phyloP scores from a whole-genome alignment of 2,888 invertebrate species.

The Cyclophora albipunctata region DNA sequence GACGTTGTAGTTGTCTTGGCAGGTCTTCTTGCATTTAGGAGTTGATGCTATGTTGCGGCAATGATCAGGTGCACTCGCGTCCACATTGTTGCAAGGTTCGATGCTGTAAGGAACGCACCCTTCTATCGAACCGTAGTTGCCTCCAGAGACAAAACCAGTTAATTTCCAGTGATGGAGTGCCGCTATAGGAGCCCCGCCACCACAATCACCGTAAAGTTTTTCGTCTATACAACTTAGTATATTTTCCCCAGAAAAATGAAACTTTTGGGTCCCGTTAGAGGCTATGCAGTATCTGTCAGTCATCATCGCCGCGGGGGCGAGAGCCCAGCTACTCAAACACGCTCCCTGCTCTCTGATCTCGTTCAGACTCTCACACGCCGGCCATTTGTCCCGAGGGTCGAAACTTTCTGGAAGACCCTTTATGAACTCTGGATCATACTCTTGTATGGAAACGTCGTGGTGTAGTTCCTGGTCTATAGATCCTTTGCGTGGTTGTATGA shows the following conservation, averaged over 20 bases:
- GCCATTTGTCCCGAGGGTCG: conserved; percentile 85
- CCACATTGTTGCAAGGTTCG: conserved; percentile 73
- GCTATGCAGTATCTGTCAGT: conserved; percentile 86
- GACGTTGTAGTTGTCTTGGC: conserved; percentile 29
- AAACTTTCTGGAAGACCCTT: conserved; percentile 79
- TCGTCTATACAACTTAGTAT: not conserved
- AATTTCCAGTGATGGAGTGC: conserved; percentile 1
- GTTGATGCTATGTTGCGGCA: not conserved
- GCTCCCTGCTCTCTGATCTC: conserved; percentile 85
- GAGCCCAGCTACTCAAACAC: conserved; percentile 93
- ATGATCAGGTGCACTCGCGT: not conserved
- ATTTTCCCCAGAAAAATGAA: conserved; percentile 76
- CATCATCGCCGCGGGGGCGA: conserved; percentile 87
- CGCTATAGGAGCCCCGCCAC: not conserved
- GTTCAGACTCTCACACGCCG: conserved; percentile 82
- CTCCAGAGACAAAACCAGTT: conserved; percentile 81
- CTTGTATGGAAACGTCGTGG: too few species aligned
- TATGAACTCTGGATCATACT: not conserved
- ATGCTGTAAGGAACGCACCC: conserved; percentile 72
- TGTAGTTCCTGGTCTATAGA: too few species aligned
- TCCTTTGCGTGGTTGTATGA: too few species aligned
- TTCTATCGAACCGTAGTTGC: conserved; percentile 79
- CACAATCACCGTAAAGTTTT: not conserved
- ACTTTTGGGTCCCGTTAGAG: conserved; percentile 73
- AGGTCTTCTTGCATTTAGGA: conserved; percentile 3